A percentile compares a stretch with the other conserved stretches of the same genome.
phyloP scores from a whole-genome alignment of 2,888 invertebrate genomes.

The Myathropa florea region DNA sequence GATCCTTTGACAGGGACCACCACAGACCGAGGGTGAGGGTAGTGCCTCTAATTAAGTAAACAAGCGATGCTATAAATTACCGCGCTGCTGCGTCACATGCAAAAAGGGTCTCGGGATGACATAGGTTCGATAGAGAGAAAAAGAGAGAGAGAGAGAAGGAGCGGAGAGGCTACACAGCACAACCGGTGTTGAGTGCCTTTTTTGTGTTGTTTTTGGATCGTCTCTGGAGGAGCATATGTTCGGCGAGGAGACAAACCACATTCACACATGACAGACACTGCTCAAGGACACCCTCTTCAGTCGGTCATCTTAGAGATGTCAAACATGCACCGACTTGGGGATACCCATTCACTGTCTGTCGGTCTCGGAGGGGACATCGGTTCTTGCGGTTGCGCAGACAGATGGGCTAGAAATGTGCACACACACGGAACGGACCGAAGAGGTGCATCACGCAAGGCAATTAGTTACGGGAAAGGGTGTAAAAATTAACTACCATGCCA shows the following conservation, averaged over 20 bases:
- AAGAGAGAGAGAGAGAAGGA: too few species aligned
- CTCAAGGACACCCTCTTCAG: constrained; percentile 47
- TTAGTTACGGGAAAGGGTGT: constrained; percentile 70
- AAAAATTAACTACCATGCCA: constrained; percentile 40
- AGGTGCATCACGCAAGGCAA: constrained; percentile 68
- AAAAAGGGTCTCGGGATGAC: not conserved
- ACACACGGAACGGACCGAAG: constrained; percentile 45
- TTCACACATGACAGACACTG: constrained; percentile 54
- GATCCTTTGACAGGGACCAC: constrained; percentile 11
- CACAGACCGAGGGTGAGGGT: not conserved
- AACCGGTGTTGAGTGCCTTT: constrained; percentile 32
- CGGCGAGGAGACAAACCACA: constrained; percentile 48
- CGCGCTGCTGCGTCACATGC: constrained; percentile 19
- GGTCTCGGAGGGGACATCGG: not conserved
- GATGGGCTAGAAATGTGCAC: constrained; percentile 61
- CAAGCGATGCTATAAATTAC: constrained; percentile 54
- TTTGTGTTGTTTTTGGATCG: not conserved
- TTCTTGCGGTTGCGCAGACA: constrained; percentile 60
- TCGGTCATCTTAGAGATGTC: constrained; percentile 1
- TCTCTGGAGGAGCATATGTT: constrained; percentile 49
- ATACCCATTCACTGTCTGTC: not conserved
- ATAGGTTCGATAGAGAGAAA: too few species aligned
- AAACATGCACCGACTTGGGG: constrained; percentile 49
- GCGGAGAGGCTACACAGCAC: not conserved
- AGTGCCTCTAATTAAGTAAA: constrained; percentile 55